These are phyloP conservation scores for Geotrypetes seraphini DNA, from an alignment of 2,797 vertebrate genomes.

Conservation along the genomic window DNA sequence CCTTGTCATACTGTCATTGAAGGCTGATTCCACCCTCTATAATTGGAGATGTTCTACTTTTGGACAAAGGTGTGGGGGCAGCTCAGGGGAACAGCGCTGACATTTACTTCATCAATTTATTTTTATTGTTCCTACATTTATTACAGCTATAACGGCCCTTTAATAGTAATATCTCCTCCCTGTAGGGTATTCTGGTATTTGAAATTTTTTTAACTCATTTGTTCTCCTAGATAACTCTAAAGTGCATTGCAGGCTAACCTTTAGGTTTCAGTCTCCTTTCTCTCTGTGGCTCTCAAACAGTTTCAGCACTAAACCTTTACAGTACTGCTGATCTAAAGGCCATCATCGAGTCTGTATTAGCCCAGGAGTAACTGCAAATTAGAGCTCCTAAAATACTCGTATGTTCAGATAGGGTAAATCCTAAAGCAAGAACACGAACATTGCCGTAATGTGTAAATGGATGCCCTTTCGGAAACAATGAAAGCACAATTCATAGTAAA, in stretches of 20 bases:
- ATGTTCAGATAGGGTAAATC: slow-evolving; percentile 40
- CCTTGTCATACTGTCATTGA: slow-evolving; percentile 74
- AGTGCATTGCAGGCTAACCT: slow-evolving; percentile 73
- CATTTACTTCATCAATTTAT: slow-evolving; percentile 80
- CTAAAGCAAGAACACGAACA: slow-evolving; percentile 40
- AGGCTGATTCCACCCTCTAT: slow-evolving; percentile 69
- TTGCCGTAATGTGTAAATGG: slow-evolving; percentile 51
- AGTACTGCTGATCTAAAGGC: slow-evolving; percentile 63
- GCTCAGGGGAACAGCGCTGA: slow-evolving; percentile 71
- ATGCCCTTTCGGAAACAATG: slow-evolving; percentile 37
- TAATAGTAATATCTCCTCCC: slow-evolving; percentile 79
- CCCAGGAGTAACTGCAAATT: slow-evolving; percentile 60
- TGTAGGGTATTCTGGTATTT: slow-evolving; percentile 80
- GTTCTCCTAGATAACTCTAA: slow-evolving; percentile 75
- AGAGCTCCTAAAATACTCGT: slow-evolving; percentile 55
- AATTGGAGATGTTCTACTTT: slow-evolving; percentile 78
- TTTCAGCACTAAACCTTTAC: slow-evolving; percentile 69
- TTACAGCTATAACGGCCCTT: slow-evolving; percentile 73
- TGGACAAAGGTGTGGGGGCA: slow-evolving; percentile 76
- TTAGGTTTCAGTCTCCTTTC: slow-evolving; percentile 68
- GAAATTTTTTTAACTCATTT: slow-evolving; percentile 81
- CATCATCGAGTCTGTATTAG: slow-evolving; percentile 53
- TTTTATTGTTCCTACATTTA: slow-evolving; percentile 78
- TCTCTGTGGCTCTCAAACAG: slow-evolving; percentile 57
- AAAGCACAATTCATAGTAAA: slow-evolving; percentile 28